Evolutionary conservation across 2,113 vertebrate genomes (phyloP), one percentile per base, ranked within the genome.

Genomic region (Cephalopterus ornatus): DNA sequence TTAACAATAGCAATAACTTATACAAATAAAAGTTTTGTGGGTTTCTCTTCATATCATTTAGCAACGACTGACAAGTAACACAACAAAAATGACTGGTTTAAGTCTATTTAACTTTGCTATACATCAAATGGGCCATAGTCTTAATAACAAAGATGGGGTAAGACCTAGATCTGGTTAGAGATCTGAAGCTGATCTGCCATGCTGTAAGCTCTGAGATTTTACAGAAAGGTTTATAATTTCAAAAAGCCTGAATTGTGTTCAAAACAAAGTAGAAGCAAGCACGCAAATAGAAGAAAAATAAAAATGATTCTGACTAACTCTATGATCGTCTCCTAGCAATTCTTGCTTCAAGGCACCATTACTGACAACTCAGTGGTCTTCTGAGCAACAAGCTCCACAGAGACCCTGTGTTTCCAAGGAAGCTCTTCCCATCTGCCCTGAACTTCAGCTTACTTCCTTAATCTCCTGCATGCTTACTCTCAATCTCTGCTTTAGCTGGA

Each of bases 11-110:
- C 17, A 53, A 19, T 14, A 75, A 75, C 32, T 66, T 42, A 18
- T 3, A 53, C 73, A 74, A 78, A n/a, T 0, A 0, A 8, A 58
- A 80, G 12, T 12, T 84, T 30, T 16, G 9, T 49, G 12, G 35
- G 65, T 77, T 91, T 91, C 21, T 83, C 22, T 58, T 72, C 1
- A 0, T 41, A 14, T 71, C 28, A 53, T 53, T 85, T 35, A 73
- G 27, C 23, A 70, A 27, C 10, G 24, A 33, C 27, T 83, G 33
- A 42, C 4, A 71, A 85, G 71, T 15, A 58, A 50, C n/a, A 72
- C 5, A 58, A 71, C 9, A 67, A 58, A 87, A 78, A 39, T 5
- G 1, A 74, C 8, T 12, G 13, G 11, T 88, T 75, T 39, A 86
- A 59, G 32, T 46, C 67, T 42, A 37, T 33, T 46, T 47, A 50